Base-by-base conservation (phyloP, 2,888 invertebrate genomes). In the Miltochrista miniata region DNA sequence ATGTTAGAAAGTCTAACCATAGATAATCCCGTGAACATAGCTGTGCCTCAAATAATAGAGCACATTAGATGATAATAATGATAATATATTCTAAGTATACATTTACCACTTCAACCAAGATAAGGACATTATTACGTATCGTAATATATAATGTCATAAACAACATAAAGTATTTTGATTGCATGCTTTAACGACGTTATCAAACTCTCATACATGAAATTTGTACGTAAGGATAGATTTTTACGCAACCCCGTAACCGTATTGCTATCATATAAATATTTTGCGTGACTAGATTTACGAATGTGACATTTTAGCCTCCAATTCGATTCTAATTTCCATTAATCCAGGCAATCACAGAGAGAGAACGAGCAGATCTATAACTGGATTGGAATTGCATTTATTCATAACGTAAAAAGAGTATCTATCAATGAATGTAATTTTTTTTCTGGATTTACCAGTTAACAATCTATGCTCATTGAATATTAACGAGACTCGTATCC, bases 261-360 rank as follows among this genome's bases (percentile, higher is more conserved):
- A 67, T 56, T 52, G 56, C 61, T 67, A 57, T 56, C 52, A 64
- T 59, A 59, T 57, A 67, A 59, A 58, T 49, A 50, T 33, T 37
- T 24, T 46, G 36, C 67, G 64, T 67, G 67, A 64, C 62, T 42
- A 29, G 67, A 36, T 50, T 67, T 30, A 30, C 15, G 43, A 64
- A 64, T 51, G 44, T 30, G 55, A 45, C 45, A 56, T 47, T 64
- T 62, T 60, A 24, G 18, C 18, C 42, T 56, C 49, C 60, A 52
- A 59, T 60, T 56, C 50, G 38, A 38, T 57, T 68, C 60, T 67
- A 62, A 67, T 68, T 38, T 64, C 67, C 49, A 54, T 54, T 66
- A 65, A 66, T 65, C 66, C 60, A 36, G 52, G 54, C 66, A 65
- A 65, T 65, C 65, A 60, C 51, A 48, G 2, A 1, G 53, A 33